phyloP scores from a whole-genome alignment of 1,140 invertebrate genomes.

The Megalonaias nervosa region DNA sequence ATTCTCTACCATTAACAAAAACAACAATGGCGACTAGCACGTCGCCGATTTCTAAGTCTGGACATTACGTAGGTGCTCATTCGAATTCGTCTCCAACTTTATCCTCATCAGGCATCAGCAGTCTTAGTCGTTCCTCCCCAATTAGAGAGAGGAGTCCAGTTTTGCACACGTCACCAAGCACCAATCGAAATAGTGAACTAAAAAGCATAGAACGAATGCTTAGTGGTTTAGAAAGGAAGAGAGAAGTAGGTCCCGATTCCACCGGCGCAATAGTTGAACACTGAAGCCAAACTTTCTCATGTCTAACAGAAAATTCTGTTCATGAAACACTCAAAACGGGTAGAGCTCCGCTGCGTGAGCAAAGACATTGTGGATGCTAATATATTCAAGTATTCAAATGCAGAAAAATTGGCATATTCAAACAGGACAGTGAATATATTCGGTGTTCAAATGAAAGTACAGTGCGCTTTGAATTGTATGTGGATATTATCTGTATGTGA shows the following conservation, averaged over 20 bases:
- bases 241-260: constrained; percentile 45
- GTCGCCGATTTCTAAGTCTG: constrained; percentile 57
- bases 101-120: constrained; percentile 74
- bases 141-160: constrained; percentile 48
- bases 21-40: constrained; percentile 63
- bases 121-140: constrained; percentile 71
- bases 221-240: constrained; percentile 84
- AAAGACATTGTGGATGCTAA: too few species aligned
- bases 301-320: too few species aligned
- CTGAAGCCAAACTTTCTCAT: constrained; percentile 8
- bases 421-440: too few species aligned
- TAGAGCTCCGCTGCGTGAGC: too few species aligned
- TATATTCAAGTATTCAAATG: too few species aligned
- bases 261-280: constrained; percentile 38
- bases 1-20: constrained; percentile 79
- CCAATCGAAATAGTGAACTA: constrained; percentile 77
- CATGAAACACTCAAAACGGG: too few species aligned
- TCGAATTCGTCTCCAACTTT: constrained; percentile 71
- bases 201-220: constrained; percentile 98
- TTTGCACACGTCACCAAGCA: constrained; percentile 64
- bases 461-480: too few species aligned
- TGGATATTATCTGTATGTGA: too few species aligned
- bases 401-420: too few species aligned
- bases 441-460: too few species aligned
- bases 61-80: constrained; percentile 75